Percentiles rank a stretch among this genome's conserved stretches.
phyloP scores from a whole-genome alignment of 1,140 invertebrate genomes.

The Drosophila tani region DNA sequence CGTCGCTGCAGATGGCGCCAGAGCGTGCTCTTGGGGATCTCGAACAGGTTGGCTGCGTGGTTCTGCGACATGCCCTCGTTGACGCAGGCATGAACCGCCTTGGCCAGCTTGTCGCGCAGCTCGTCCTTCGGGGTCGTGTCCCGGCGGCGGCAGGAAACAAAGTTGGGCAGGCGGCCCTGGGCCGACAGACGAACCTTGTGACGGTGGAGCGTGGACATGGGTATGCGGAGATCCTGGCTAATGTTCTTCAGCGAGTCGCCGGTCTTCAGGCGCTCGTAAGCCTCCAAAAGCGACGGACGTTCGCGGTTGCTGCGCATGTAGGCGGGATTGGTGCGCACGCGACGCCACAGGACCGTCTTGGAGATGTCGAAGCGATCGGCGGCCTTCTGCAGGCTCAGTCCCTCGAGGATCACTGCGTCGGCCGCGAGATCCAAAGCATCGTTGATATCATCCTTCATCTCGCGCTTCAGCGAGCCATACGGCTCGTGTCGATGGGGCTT shows the following conservation, averaged over 20 bases:
- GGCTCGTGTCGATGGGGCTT: slow-evolving; percentile 47
- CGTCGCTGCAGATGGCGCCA: slow-evolving; percentile 86
- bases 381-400: slow-evolving; percentile 87
- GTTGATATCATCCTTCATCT: slow-evolving; percentile 61
- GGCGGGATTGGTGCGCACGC: slow-evolving; percentile 86
- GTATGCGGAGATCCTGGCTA: slow-evolving; percentile 86
- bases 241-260: slow-evolving; percentile 87
- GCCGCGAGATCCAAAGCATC: slow-evolving; percentile 85
- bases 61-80: slow-evolving; percentile 87
- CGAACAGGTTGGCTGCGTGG: slow-evolving; percentile 86
- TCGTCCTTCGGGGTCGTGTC: slow-evolving; percentile 85
- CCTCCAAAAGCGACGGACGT: slow-evolving; percentile 85
- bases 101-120: slow-evolving; percentile 86
- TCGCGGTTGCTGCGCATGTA: slow-evolving; percentile 86
- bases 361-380: slow-evolving; percentile 87
- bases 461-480: slow-evolving; percentile 55
- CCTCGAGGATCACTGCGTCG: slow-evolving; percentile 86
- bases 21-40: slow-evolving; percentile 88
- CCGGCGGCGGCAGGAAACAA: slow-evolving; percentile 85
- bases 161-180: slow-evolving; percentile 86
- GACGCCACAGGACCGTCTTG: slow-evolving; percentile 88
- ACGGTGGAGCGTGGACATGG: slow-evolving; percentile 87
- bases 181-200: slow-evolving; percentile 86
- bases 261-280: slow-evolving; percentile 86
- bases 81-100: slow-evolving; percentile 87